These are phyloP conservation scores for Psylliodes chrysocephalus DNA, from an alignment of 2,888 invertebrate genomes.

Conservation along the genomic window DNA sequence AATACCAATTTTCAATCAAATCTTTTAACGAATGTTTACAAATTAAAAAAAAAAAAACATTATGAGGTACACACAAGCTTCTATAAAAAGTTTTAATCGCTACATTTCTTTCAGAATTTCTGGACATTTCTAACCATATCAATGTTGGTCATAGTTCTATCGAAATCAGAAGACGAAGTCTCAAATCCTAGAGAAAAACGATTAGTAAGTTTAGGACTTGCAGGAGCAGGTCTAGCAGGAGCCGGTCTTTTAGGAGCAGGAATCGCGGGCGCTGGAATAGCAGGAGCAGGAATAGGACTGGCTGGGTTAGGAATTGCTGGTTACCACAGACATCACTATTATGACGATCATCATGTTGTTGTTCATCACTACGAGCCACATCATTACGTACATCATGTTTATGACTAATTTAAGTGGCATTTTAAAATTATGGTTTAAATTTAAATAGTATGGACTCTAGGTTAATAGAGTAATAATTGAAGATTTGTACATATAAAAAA, in stretches of 20 bases:
- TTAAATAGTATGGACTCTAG: no score
- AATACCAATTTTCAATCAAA: no score
- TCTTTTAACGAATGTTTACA: no score
- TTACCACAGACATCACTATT: slow-evolving; percentile 15
- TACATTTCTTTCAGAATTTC: background rate
- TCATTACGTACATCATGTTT: background rate
- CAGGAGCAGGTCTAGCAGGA: background rate
- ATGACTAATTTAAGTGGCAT: background rate
- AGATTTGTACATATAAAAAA: no score
- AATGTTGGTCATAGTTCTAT: background rate
- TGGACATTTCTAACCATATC: background rate
- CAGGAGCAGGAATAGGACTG: background rate
- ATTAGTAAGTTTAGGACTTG: slow-evolving; percentile 19
- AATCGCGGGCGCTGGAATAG: background rate
- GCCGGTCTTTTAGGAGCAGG: background rate
- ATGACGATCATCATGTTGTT: slow-evolving; percentile 15
- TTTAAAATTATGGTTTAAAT: no score
- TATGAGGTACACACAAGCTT: no score
- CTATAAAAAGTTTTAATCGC: no score
- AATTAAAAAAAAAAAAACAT: no score
- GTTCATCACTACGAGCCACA: slow-evolving; percentile 26
- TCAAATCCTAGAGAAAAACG: slow-evolving; percentile 12
- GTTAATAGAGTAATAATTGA: no score
- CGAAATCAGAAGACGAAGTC: background rate
- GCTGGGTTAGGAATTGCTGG: slow-evolving; percentile 1